Conservation (phyloP, 2,888 invertebrate genomes). For the Chymomyza amoena region DNA sequence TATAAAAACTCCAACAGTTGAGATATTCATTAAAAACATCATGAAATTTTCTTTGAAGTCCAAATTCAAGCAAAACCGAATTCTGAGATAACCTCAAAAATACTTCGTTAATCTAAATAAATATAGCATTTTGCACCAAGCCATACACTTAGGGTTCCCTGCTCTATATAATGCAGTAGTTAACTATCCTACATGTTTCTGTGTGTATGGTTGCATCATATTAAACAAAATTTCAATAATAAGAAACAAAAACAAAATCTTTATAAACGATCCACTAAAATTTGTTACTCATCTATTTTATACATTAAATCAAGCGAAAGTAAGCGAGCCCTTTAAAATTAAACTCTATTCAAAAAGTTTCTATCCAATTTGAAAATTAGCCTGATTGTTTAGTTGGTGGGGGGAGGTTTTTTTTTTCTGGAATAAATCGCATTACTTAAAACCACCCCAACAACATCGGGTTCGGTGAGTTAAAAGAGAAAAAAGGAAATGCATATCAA, state of each 20-base stretch:
- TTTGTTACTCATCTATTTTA: background rate
- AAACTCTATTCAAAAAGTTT: background rate
- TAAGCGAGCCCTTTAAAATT: background rate
- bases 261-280: background rate
- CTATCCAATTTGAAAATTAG: background rate
- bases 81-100: no score
- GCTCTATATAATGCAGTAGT: no score
- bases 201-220: no score
- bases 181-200: no score
- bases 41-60: no score
- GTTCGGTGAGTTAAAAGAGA: background rate
- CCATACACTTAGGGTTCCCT: no score
- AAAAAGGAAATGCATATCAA: background rate
- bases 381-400: background rate
- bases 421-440: background rate
- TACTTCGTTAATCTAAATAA: no score
- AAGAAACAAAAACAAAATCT: background rate
- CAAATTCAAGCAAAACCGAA: no score
- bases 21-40: no score
- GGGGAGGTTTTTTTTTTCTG: background rate
- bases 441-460: background rate
- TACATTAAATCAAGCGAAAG: background rate
- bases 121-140: no score
- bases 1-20: no score
- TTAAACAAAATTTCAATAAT: background rate